Evolutionary conservation across 2,888 invertebrate genomes (phyloP).

Genomic region (Cloeon dipterum): DNA sequence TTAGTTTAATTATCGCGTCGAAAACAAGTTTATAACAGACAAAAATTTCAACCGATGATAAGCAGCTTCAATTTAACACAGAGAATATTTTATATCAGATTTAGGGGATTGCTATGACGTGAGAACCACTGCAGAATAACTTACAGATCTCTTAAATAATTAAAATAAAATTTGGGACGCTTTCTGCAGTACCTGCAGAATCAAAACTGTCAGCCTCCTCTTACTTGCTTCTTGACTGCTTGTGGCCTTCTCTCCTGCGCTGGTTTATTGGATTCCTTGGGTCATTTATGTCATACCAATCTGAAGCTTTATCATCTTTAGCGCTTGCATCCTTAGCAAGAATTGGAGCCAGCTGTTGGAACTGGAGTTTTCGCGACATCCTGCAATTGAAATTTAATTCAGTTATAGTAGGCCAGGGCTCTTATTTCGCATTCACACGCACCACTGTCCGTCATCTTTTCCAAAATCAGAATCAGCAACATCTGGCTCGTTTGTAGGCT

Average conservation of each 20-base stretch:
- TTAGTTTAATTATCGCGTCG: too few species aligned
- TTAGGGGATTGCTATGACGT: too few species aligned
- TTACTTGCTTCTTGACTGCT: too few species aligned
- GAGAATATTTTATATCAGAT: too few species aligned
- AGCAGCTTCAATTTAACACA: too few species aligned
- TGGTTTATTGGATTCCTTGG: slow-evolving; percentile 88
- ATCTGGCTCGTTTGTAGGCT: slow-evolving; percentile 15
- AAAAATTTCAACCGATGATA: too few species aligned
- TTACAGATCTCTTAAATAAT: too few species aligned
- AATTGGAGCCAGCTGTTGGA: slow-evolving; percentile 41
- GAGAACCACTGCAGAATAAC: too few species aligned
- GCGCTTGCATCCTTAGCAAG: slow-evolving; percentile 83
- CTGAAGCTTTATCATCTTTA: slow-evolving; percentile 52
- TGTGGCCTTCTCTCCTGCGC: slow-evolving; percentile 44
- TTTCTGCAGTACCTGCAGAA: too few species aligned
- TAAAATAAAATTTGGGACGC: too few species aligned
- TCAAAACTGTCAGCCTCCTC: too few species aligned
- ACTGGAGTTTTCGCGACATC: slow-evolving; percentile 40
- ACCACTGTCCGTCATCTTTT: slow-evolving; percentile 10
- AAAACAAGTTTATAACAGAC: too few species aligned
- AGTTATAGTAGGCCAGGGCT: background rate
- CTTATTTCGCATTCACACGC: background rate
- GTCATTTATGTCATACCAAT: slow-evolving; percentile 93
- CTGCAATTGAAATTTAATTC: slow-evolving; percentile 15
- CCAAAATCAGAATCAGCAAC: slow-evolving; percentile 14